Evolutionary conservation across 1,140 invertebrate species (phyloP), one percentile per base, ranked within the genome.

Genomic region (Chironomus tepperi): DNA sequence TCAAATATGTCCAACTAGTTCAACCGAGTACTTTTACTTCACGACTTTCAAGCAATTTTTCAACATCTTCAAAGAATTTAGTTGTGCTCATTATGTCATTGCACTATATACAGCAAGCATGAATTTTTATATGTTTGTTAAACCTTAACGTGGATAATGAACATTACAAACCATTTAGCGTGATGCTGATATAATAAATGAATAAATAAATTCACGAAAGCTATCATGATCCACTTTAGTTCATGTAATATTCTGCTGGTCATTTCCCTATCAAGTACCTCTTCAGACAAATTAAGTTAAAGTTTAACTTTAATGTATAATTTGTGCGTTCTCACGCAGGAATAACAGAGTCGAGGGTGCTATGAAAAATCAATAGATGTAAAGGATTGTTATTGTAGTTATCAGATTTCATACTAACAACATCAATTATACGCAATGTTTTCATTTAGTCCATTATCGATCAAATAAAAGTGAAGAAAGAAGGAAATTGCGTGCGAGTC

Each of bases 401-500:
- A 34, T 34, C 24, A 57, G 47, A 57, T 57, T 57, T 57, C n/a
- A 57, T n/a, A 57, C 47, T 5, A 57, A n/a, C 24, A 57, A n/a
- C 47, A n/a, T 12, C 47, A 57, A 57, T 57, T 57, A 57, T 57
- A 34, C 24, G 24, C 24, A 57, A 57, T 57, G 47, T 57, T 57
- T 34, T 34, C 24, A 34, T 34, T 34, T 34, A 34, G 24, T 34
- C 24, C 24, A 57, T n/a, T 57, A 57, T 57, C 47, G 47, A 57
- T 57, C 12, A 57, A 57, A 57, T 57, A 57, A 57, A 34, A 34
- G 24, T 34, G 24, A 34, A 34, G 24, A 34, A 34, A 34, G 24
- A 57, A 57, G 12, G 47, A 57, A 57, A 57, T 57, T 57, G 47
- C 47, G 47, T 57, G 47, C 47, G 47, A 57, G 47, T 57, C 47